These are phyloP conservation scores for Pelobates cultripes DNA, from an alignment of 2,797 vertebrate genomes.

Conservation along the genomic window DNA sequence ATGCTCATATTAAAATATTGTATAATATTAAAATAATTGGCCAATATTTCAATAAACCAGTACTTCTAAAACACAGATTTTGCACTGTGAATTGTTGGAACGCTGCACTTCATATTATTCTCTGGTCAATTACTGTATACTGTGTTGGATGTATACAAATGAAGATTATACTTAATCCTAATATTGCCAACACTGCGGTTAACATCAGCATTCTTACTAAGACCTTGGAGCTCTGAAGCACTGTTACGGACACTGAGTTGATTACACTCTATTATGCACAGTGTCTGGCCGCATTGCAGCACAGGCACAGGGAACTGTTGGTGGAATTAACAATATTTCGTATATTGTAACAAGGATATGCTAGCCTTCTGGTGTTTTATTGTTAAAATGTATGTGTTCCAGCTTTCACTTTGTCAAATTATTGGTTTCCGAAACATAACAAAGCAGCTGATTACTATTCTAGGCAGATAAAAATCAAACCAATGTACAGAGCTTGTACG, in stretches of 20 bases:
- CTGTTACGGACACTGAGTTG: neutral
- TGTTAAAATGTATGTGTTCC: slow-evolving; percentile 4
- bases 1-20: no score
- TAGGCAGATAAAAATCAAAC: neutral
- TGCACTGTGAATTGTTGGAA: no score
- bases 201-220: neutral
- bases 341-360: slow-evolving; percentile 36
- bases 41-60: no score
- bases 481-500: neutral
- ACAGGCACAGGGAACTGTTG: neutral
- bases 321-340: neutral
- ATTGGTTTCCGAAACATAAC: no score
- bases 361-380: slow-evolving; percentile 31
- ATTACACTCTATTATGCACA: slow-evolving; percentile 12
- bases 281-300: neutral
- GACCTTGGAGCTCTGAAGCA: neutral
- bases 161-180: no score
- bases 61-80: no score
- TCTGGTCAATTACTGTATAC: no score
- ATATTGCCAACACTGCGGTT: no score
- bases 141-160: no score
- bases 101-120: no score
- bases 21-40: no score
- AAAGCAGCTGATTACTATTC: slow-evolving; percentile 3
- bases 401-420: no score